Base-by-base conservation (phyloP, 2,888 invertebrate species). In the Adelognathus sp. region DNA sequence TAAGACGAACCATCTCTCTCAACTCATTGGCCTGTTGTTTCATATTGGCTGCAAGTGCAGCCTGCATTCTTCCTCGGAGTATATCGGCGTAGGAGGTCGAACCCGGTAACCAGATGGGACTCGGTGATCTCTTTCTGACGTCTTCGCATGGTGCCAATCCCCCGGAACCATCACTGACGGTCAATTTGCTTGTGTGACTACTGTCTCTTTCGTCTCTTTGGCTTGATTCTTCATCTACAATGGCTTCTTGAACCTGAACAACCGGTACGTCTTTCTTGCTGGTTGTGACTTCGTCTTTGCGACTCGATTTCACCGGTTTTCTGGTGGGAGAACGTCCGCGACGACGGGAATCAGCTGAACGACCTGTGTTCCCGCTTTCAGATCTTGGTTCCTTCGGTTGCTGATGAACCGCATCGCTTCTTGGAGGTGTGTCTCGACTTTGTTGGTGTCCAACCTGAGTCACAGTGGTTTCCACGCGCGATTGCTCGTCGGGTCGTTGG, bases 31-130 rank as follows among this genome's bases (percentile, higher is more conserved):
- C 58, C 24, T 81, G 61, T 14, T 86, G 86, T 7, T 41, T 56
- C 18, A 86, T 86, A 39, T 86, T 83, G 3, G 86, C 85, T 54
- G 85, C 85, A 2, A 86, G 83, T 14, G 85, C 84, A 3, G 79
- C 78, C 3, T 85, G 86, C 67, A 83, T 80, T 18, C 84, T 71
- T 6, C 96, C 96, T 84, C 94, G 94, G 78, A 97, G 93, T 81
- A 97, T 95, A 91, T 96, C 96, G 58, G 97, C 96, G 90, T 97
- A 97, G 56, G 96, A 94, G 58, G 95, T 94, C 24, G 95, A 94
- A 31, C 95, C 96, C 2, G 95, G 95, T 50, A 93, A 90, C 96
- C 96, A 96, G 88, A 95, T 94, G 14, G 96, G 96, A 89, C 95
- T 95, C 50, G 93, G 93, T 0, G 95, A 95, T 82, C 95, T 92